Base-by-base conservation (phyloP, 2,888 invertebrate species). In the Nasonia oneida region DNA sequence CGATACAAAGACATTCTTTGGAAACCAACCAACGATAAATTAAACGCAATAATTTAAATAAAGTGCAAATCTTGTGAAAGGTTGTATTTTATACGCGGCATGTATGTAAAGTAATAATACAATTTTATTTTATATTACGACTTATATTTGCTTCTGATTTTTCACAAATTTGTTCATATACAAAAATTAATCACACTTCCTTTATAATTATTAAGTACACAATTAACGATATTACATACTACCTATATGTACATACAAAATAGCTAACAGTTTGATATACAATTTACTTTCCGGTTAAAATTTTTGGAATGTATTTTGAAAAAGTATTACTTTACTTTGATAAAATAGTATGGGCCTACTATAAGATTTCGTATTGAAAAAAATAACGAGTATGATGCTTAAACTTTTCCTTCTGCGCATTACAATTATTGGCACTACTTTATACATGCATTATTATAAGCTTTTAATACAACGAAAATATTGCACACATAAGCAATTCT, bases 121-220 rank as follows among this genome's bases (percentile, higher is more conserved):
- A 33, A 67, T 67, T 67, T 33, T 67, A 67, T 67, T 29, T 61
- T 57, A 75, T 71, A 70, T 85, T 81, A 50, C 83, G 70, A 81
- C 64, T 81, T 81, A 83, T 77, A 83, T 83, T 86, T 86, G 83
- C 50, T 83, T 70, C 75, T 0, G 77, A 81, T 76, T 83, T 81
- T 50, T 77, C 64, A 86, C 74, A 86, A 85, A 86, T 61, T 71
- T 74, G 74, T 76, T 80, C 86, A 80, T 83, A 53, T 86, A 86
- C 86, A 86, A 86, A 85, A 83, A 61, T 80, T 83, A 82, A 83
- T 81, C 77, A 71, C 53, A 81, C 61, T 78, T 67, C 67, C 37
- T 85, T 80, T 67, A 81, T 74, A 76, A 86, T 83, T 61, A 85
- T 78, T 86, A 81, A 83, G 81, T 86, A 83, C 77, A 83, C 39